Evolutionary conservation across 1,140 invertebrate genomes (phyloP).

Genomic region (Ostrea edulis): DNA sequence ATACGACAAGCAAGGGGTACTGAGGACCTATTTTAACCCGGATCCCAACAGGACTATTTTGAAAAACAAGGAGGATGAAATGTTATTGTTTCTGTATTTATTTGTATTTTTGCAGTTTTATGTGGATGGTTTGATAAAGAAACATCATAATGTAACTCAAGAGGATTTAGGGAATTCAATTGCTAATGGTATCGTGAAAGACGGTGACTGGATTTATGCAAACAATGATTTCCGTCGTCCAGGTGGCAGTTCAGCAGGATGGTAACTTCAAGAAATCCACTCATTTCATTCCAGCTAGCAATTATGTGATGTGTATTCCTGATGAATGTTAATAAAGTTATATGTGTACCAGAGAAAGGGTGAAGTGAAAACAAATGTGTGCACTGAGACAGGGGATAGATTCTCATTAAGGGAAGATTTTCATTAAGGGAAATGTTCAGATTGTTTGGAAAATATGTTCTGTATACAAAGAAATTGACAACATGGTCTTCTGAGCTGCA

Average conservation of each 20-base stretch:
- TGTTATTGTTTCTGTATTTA: no score
- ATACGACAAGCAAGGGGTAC: no score
- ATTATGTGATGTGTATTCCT: background rate
- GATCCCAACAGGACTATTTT: no score
- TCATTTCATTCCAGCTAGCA: background rate
- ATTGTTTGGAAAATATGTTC: no score
- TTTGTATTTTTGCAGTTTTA: background rate
- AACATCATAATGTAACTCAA: background rate
- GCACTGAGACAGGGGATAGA: no score
- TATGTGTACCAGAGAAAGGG: background rate
- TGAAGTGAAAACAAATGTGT: no score
- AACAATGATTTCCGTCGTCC: constrained; percentile 32
- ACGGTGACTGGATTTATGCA: background rate
- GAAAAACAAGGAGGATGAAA: no score
- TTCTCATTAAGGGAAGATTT: no score
- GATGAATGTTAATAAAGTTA: background rate
- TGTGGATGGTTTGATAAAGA: background rate
- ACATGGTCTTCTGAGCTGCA: no score
- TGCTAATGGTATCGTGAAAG: constrained; percentile 24
- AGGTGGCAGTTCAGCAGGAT: constrained; percentile 22
- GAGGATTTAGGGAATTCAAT: background rate
- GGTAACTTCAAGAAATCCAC: background rate
- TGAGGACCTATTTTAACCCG: no score
- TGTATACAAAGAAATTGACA: no score
- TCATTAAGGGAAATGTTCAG: no score